Percentiles rank a stretch among this genome's conserved stretches.
Conservation (phyloP, 35 echinoderm and acorn worm species). For the Apostichopus parvimensis region DNA sequence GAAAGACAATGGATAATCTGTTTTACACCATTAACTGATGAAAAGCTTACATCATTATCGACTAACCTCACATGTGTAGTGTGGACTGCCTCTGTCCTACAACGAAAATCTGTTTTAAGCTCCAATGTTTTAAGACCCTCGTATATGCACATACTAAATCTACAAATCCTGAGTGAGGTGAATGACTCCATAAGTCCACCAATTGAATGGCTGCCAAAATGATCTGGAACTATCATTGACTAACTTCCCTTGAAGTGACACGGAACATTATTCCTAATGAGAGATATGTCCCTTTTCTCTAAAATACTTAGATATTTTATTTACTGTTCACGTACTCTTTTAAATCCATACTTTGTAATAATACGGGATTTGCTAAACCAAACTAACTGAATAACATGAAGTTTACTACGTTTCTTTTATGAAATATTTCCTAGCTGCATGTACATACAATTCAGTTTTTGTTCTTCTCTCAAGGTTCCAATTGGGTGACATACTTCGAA, state of each 20-base stretch:
- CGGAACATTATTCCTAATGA: background rate
- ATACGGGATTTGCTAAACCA: constrained; percentile 2
- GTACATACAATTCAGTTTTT: constrained; percentile 23
- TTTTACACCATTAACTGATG: background rate
- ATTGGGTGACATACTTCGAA: too few relatives aligned
- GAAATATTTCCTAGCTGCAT: background rate
- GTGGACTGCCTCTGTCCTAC: background rate
- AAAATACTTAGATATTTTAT: background rate
- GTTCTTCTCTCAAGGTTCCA: too few relatives aligned
- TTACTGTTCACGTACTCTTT: background rate
- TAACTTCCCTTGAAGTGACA: background rate
- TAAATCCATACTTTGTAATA: background rate
- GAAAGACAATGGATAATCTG: background rate
- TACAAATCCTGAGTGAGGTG: constrained; percentile 24
- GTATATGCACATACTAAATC: constrained; percentile 64
- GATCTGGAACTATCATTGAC: background rate
- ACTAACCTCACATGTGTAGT: background rate
- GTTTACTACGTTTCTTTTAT: background rate
- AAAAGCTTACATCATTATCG: background rate
- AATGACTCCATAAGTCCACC: constrained; percentile 12
- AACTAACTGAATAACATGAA: constrained; percentile 17
- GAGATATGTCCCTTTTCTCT: background rate
- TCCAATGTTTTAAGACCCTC: background rate
- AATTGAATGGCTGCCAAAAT: background rate
- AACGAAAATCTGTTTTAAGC: too few relatives aligned